Base-by-base conservation (phyloP, 2,113 vertebrate species). In the Thymallus thymallus region DNA sequence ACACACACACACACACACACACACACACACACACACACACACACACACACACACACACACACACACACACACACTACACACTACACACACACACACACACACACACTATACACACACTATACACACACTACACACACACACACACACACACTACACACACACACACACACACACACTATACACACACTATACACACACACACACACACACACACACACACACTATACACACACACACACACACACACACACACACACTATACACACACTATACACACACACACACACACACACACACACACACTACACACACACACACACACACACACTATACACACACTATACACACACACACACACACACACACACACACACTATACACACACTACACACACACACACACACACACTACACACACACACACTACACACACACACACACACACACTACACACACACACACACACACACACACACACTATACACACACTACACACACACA, bases 181-280 rank as follows among this genome's bases (percentile, higher is more conserved):
- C n/a, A n/a, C n/a, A n/a, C n/a, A n/a, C n/a, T n/a, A n/a, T n/a
- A 55, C 68, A 55, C 51, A 20, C 13, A 56, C 45, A 56, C 68
- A 69, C 67, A 48, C 1, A 16, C 63, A 29, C 26, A 65, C 63
- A 65, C 63, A 26, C 26, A 26, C 26, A 26, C 26, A 26, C 26
- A 26, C 26, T n/a, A n/a, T n/a, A 26, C 26, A 26, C 26, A 26
- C 35, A 41, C 35, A 41, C 35, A 41, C 35, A 41, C 9, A 69
- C 23, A 69, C 68, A 5, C 2, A 67, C 65, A 67, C 26, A 60
- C 4, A 61, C 6, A 55, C 51, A 55, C 68, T n/a, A n/a, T n/a
- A n/a, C n/a, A n/a, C n/a, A n/a, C n/a, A n/a, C n/a, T n/a, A n/a
- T n/a, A 55, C 51, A 20, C 13, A 56, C 45, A 56, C 68, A 69